Evolutionary conservation across 2,888 invertebrate genomes (phyloP).

Genomic region (Petrophora chlorosata): DNA sequence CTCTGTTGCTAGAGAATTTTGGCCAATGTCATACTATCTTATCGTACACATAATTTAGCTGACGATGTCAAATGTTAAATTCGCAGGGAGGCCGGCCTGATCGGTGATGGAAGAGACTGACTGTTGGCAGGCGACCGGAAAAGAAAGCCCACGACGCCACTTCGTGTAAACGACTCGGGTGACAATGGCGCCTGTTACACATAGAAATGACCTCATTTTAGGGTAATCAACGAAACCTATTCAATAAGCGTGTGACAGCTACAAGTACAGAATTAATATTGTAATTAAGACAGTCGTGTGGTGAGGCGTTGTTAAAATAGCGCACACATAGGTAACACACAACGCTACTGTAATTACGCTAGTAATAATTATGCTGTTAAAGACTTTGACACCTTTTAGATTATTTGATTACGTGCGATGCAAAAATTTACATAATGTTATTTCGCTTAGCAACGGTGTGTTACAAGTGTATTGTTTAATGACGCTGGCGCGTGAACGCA

Average conservation of each 20-base stretch:
- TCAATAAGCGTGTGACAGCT: slow-evolving; percentile 26
- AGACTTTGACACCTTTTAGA: slow-evolving; percentile 39
- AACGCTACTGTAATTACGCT: slow-evolving; percentile 31
- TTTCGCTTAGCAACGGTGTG: slow-evolving; percentile 33
- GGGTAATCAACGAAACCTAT: slow-evolving; percentile 31
- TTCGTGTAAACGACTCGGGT: slow-evolving; percentile 30
- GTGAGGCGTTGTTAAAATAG: slow-evolving; percentile 23
- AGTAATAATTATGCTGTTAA: slow-evolving; percentile 30
- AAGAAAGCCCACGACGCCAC: slow-evolving; percentile 25
- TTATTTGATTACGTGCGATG: slow-evolving; percentile 36
- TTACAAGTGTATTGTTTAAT: slow-evolving; percentile 22
- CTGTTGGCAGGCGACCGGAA: slow-evolving; percentile 26
- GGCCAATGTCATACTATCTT: slow-evolving; percentile 65
- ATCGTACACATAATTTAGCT: slow-evolving; percentile 45
- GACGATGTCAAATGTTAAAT: slow-evolving; percentile 36
- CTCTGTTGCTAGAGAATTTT: slow-evolving; percentile 62
- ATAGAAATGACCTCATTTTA: slow-evolving; percentile 37
- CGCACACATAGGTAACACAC: slow-evolving; percentile 19
- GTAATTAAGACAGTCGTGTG: slow-evolving; percentile 36
- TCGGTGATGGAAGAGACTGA: slow-evolving; percentile 25
- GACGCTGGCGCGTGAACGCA: slow-evolving; percentile 19
- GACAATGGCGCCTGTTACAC: slow-evolving; percentile 26
- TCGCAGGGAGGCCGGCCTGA: slow-evolving; percentile 27
- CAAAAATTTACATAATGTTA: slow-evolving; percentile 24
- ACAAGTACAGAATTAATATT: slow-evolving; percentile 29